A percentile compares a stretch with the other conserved stretches of the same genome.
Conservation (phyloP, 2,888 invertebrate genomes). For the Macrosoma leucophasiata region DNA sequence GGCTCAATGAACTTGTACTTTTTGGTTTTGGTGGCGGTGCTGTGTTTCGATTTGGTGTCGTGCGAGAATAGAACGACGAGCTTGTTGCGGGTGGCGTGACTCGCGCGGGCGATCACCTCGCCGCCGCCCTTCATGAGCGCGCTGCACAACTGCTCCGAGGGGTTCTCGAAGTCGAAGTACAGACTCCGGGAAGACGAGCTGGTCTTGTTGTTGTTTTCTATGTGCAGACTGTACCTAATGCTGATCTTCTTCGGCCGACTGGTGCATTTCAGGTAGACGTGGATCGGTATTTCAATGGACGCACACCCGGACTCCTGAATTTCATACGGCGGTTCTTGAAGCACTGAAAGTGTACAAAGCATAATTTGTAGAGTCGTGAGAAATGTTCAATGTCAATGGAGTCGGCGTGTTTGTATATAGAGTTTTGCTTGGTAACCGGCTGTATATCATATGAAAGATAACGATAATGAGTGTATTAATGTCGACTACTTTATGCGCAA, state of each 20-base stretch:
- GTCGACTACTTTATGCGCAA: constrained; percentile 23
- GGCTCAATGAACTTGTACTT: constrained; percentile 55
- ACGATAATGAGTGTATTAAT: constrained; percentile 42
- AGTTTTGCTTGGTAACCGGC: constrained; percentile 29
- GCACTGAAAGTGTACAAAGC: constrained; percentile 52
- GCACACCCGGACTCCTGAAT: constrained; percentile 68
- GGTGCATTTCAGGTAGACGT: constrained; percentile 66
- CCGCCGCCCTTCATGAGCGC: constrained; percentile 63
- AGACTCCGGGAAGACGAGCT: constrained; percentile 56
- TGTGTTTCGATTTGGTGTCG: constrained; percentile 34
- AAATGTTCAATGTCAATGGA: constrained; percentile 19
- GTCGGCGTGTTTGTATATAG: too few relatives aligned
- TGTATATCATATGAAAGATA: constrained; percentile 47
- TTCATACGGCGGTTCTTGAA: constrained; percentile 71
- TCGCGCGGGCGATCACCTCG: constrained; percentile 49
- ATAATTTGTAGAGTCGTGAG: constrained; percentile 17
- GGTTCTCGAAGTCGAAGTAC: constrained; percentile 63
- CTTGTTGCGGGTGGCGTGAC: constrained; percentile 30
- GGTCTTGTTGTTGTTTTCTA: constrained; percentile 55
- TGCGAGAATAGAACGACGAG: constrained; percentile 47
- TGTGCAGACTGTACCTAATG: constrained; percentile 57
- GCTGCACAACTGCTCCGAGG: constrained; percentile 49
- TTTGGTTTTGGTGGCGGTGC: constrained; percentile 32
- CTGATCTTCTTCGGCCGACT: constrained; percentile 61
- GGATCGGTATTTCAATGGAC: constrained; percentile 65